These are phyloP conservation scores for Trachurus trachurus DNA, from an alignment of 2,797 vertebrate species.

Conservation along the genomic window DNA sequence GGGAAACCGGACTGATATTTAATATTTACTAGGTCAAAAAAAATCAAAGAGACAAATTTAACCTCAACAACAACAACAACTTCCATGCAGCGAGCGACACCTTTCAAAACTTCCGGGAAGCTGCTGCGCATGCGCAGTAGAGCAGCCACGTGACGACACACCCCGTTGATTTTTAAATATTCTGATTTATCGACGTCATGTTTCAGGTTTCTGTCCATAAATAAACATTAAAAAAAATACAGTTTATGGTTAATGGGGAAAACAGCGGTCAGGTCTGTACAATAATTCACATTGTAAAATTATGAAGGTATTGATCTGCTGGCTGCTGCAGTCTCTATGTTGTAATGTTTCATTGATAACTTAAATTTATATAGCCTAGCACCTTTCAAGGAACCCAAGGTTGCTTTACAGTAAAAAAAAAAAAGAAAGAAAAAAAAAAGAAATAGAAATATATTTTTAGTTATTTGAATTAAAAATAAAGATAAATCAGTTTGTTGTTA, in stretches of 20 bases:
- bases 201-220: fast-evolving
- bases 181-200: neutral
- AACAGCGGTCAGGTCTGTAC: neutral
- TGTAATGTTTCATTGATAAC: no score
- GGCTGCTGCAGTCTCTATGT: no score
- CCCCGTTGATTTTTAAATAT: neutral
- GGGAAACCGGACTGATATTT: neutral
- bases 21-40: no score
- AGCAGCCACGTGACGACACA: neutral
- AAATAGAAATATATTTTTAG: no score
- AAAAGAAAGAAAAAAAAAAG: no score
- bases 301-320: no score
- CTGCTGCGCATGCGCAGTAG: conserved; percentile 43
- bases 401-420: no score
- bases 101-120: conserved; percentile 64
- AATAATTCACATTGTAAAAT: no score
- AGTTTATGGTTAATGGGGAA: neutral
- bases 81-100: neutral
- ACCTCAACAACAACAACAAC: neutral
- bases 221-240: neutral
- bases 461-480: no score
- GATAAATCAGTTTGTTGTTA: no score
- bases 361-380: no score
- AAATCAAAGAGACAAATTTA: neutral
- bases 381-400: no score